Evolutionary conservation across 1,140 invertebrate species (phyloP).

Genomic region (Luehdorfia chinensis): DNA sequence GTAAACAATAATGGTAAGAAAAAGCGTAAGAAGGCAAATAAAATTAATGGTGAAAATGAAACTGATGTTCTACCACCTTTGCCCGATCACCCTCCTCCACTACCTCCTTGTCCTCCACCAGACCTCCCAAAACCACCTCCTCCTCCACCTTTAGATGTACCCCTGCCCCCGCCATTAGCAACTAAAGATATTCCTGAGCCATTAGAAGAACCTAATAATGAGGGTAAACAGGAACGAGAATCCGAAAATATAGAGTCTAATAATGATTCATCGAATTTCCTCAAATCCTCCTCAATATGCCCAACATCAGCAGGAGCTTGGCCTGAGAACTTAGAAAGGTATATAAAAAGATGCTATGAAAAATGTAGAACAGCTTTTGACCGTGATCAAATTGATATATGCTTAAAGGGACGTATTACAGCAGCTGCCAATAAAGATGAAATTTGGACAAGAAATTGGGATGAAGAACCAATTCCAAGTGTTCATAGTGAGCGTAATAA

Average conservation of each 20-base stretch:
- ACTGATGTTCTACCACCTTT: slow-evolving; percentile 76
- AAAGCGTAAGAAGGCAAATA: slow-evolving; percentile 85
- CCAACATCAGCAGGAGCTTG: slow-evolving; percentile 78
- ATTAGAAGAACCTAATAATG: slow-evolving; percentile 37
- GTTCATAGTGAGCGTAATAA: slow-evolving; percentile 87
- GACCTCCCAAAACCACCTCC: slow-evolving; percentile 69
- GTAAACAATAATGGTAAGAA: slow-evolving; percentile 83
- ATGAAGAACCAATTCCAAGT: slow-evolving; percentile 91
- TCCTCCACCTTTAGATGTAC: slow-evolving; percentile 64
- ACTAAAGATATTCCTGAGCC: slow-evolving; percentile 65
- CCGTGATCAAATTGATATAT: slow-evolving; percentile 95
- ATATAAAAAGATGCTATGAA: slow-evolving; percentile 93
- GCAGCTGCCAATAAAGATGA: slow-evolving; percentile 90
- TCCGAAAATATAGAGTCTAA: slow-evolving; percentile 37
- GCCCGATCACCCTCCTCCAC: slow-evolving; percentile 76
- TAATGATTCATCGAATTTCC: slow-evolving; percentile 47
- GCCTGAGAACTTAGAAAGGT: slow-evolving; percentile 88
- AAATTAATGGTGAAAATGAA: slow-evolving; percentile 75
- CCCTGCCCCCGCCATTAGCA: slow-evolving; percentile 61
- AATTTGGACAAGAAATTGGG: slow-evolving; percentile 94
- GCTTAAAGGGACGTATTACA: slow-evolving; percentile 95
- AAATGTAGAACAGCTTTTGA: slow-evolving; percentile 92
- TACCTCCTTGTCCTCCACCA: slow-evolving; percentile 75
- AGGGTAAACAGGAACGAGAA: slow-evolving; percentile 30
- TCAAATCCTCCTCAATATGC: slow-evolving; percentile 51